Base-by-base conservation (phyloP, 2,888 invertebrate genomes). In the Achlya flavicornis region DNA sequence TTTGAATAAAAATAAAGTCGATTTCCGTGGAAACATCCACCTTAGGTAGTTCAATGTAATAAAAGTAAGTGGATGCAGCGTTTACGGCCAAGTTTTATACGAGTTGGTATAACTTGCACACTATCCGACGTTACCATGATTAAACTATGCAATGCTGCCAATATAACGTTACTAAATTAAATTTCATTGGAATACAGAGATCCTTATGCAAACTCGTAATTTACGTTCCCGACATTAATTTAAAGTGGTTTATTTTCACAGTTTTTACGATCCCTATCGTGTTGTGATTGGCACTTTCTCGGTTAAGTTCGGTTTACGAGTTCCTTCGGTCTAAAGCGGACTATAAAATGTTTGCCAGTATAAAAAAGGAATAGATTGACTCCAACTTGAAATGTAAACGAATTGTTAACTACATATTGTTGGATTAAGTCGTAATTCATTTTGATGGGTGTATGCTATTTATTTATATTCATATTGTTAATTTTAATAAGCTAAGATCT, bases 61-160 rank as follows among this genome's bases (percentile, higher is more conserved):
- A 90, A 91, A 90, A 84, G 79, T 86, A 85, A 89, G 88, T 87
- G 86, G 86, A 88, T 85, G 85, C 85, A 75, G 79, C 86, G 85
- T 91, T 91, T 90, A 90, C 78, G 79, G 74, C 71, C 74, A 58
- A 67, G 73, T 84, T 91, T 91, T 87, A 90, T 86, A 85, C 70
- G 82, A 81, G 79, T 88, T 86, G 86, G 81, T 81, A 85, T 84
- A 87, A 89, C 84, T 85, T 78, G 72, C 68, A 73, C 76, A 70
- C 75, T 81, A 80, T 76, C 78, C 80, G 70, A 69, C 75, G 71
- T 77, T 78, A 75, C 80, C 77, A 84, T 85, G 85, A 89, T 89
- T 88, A 88, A 88, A 88, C 84, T 85, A 81, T 81, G 77, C 77
- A 77, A 75, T 76, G 74, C 76, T 66, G 71, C 64, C 75, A 71